phyloP scores from a whole-genome alignment of 2,797 vertebrate genomes.

The Craterocephalus amniculus region DNA sequence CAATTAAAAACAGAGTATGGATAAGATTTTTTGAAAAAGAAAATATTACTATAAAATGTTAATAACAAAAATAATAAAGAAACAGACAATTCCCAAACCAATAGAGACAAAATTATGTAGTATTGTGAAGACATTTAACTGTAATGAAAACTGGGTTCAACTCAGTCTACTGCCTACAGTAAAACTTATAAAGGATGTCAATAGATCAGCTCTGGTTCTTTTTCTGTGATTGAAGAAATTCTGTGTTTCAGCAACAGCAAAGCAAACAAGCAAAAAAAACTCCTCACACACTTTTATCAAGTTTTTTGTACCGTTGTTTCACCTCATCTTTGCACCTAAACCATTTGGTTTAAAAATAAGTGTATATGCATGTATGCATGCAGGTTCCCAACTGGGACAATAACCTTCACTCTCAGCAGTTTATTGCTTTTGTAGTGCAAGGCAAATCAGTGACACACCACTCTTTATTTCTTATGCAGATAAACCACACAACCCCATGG shows the following conservation, averaged over 20 bases:
- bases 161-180: background rate
- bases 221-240: background rate
- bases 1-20: background rate
- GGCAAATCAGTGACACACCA: slow-evolving; percentile 26
- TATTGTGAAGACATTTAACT: background rate
- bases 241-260: background rate
- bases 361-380: slow-evolving; percentile 1
- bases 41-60: no score
- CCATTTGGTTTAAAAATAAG: slow-evolving; percentile 23
- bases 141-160: background rate
- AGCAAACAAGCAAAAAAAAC: background rate
- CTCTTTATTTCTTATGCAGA: slow-evolving; percentile 76
- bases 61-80: no score
- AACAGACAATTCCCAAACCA: no score
- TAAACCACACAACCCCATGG: slow-evolving; percentile 94
- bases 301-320: background rate
- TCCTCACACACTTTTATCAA: background rate
- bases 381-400: slow-evolving; percentile 18
- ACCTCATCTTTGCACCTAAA: slow-evolving; percentile 2
- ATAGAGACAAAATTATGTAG: no score
- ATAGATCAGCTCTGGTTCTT: background rate
- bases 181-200: background rate
- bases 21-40: background rate
- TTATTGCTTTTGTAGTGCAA: slow-evolving; percentile 42
- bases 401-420: slow-evolving; percentile 13